Base-by-base conservation (phyloP, 2,888 invertebrate genomes). In the Nezara viridula region DNA sequence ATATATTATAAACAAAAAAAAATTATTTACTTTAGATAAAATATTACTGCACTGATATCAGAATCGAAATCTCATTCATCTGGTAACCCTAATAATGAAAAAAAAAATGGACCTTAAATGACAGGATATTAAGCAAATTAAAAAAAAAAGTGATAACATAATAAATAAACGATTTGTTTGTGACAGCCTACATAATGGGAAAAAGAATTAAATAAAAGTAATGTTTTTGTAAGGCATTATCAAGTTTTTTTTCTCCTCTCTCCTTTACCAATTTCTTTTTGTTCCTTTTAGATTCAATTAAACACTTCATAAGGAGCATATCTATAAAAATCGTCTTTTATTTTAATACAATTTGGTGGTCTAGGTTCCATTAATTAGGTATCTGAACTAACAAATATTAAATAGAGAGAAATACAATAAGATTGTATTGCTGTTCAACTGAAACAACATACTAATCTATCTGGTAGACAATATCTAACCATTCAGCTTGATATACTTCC, bases 181-280 rank as follows among this genome's bases (percentile, higher is more conserved):
- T 88, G 47, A 88, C 66, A 88, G 52, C 66, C 88, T 73, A 66
- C 47, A 88, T 88, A 87, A 88, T 88, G 66, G 88, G 88, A 49
- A 88, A 88, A 86, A 86, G 66, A 88, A 40, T 88, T 66, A 86
- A 88, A 88, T 88, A 88, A 88, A 88, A 88, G 73, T 73, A 88
- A 88, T 73, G 60, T 88, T 88, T 87, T 88, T 73, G 60, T 55
- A 66, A 88, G 47, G 52, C 49, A 86, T n/a, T 9, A 86, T 40
- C 14, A n/a, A n/a, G 32, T 86, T 52, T 86, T 40, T n/a, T 60
- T 55, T 10, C 37, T 6, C 55, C 40, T 16, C 0, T 85, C n/a
- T 14, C 44, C 7, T 81, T 44, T 66, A 66, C 1, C 32, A 66
- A 73, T 19, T 7, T 27, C 0, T 73, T 37, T 32, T 1, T 73